These are phyloP conservation scores for Paratilapia polleni DNA, from an alignment of 2,113 vertebrate genomes.

Conservation along the genomic window DNA sequence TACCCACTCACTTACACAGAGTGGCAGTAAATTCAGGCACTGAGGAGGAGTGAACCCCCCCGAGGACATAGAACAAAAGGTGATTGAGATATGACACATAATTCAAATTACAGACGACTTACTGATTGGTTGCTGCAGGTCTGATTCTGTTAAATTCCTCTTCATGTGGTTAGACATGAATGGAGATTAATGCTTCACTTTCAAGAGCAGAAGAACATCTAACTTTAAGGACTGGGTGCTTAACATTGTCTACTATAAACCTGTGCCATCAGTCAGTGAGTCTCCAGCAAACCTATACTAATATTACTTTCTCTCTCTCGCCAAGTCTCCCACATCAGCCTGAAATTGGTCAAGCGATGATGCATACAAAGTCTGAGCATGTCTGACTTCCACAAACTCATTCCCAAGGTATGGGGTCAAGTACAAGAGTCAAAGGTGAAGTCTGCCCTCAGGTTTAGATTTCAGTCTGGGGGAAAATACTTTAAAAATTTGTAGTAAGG, in stretches of 20 bases:
- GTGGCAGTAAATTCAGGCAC: conserved; percentile 25
- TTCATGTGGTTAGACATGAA: not conserved
- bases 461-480: conserved; percentile 48
- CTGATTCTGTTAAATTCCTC: conserved; percentile 8
- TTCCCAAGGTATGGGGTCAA: conserved; percentile 78
- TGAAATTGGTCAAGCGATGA: conserved; percentile 64
- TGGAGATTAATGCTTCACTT: conserved; percentile 6
- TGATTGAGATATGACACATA: conserved; percentile 64
- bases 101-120: conserved; percentile 12
- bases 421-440: conserved; percentile 81
- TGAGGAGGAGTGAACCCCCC: conserved; percentile 4
- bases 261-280: not conserved
- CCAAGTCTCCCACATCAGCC: conserved; percentile 30
- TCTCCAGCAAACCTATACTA: not conserved
- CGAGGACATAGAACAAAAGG: conserved; percentile 44
- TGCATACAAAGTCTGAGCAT: conserved; percentile 70
- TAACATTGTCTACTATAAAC: not conserved
- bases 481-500: not conserved
- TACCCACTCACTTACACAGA: conserved; percentile 55
- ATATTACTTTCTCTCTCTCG: not conserved
- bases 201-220: not conserved
- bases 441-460: conserved; percentile 67
- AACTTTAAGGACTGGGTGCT: not conserved
- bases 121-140: not conserved
- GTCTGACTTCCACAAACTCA: conserved; percentile 69